Evolutionary conservation across 2,888 invertebrate species (phyloP), one percentile per base, ranked within the genome.

Genomic region (Tuta absoluta): DNA sequence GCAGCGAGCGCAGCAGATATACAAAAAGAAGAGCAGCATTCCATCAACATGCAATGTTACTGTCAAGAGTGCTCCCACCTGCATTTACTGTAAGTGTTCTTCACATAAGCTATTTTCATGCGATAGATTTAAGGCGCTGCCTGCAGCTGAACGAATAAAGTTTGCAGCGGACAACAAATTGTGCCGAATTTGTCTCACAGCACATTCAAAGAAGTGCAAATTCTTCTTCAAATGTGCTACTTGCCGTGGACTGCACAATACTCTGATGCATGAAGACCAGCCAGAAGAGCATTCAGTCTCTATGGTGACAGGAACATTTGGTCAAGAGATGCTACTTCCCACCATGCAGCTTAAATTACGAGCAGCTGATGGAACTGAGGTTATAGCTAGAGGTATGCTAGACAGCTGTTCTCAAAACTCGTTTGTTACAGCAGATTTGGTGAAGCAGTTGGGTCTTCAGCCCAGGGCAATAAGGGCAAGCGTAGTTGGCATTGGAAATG

Each of bases 241-340:
- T 1, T 61, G 61, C 28, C 24, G 48, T 17, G 11, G 48, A 37
- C n/a, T 23, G 2, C 61, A 61, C 61, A 61, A 61, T 28, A 48
- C 61, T 17, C 33, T 61, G 3, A 17, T 61, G n/a, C 61, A 61
- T 61, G 2, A 21, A 8, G 11, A 2, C n/a, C n/a, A n/a, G n/a
- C n/a, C n/a, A n/a, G 24, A 45, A n/a, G 17, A n/a, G 24, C 48
- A 2, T 4, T 24, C 45, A 4, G 48, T 48, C 8, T n/a, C 48
- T n/a, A 2, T 28, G 17, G 2, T 61, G 8, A 28, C 49, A 1
- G 10, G n/a, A 4, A 28, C 2, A 3, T 48, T 0, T n/a, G 14
- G 17, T 2, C 28, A 23, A 17, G 1, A 23, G 7, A 48, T 48
- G 12, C 21, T 61, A n/a, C 24, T 61, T 17, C 61, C 61, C n/a